Percentiles rank a stretch among this genome's conserved stretches.
Evolutionary conservation across 2,113 vertebrate species (phyloP).

Genomic region (Pterocles orientalis): DNA sequence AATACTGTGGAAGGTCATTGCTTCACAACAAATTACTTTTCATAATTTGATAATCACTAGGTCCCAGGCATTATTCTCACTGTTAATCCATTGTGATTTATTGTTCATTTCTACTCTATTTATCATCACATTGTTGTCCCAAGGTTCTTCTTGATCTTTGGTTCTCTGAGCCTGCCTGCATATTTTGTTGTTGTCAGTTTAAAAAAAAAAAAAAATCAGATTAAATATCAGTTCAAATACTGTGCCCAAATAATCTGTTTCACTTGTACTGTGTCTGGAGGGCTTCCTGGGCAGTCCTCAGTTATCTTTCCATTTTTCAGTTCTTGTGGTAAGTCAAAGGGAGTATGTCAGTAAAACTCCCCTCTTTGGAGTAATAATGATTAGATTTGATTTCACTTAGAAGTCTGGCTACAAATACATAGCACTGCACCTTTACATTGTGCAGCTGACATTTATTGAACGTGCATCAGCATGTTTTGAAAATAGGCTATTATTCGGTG

Average conservation of each 20-base stretch:
- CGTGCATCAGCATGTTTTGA: background rate
- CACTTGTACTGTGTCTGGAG: background rate
- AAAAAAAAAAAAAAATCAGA: background rate
- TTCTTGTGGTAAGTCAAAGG: background rate
- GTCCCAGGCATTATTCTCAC: background rate
- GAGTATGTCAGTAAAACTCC: background rate
- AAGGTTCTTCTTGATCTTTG: background rate
- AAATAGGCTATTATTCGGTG: background rate
- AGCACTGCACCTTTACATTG: background rate
- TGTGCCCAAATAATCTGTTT: background rate
- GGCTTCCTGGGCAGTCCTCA: background rate
- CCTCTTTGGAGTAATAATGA: background rate
- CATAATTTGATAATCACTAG: background rate
- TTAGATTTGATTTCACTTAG: background rate
- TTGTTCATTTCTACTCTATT: background rate
- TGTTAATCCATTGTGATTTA: conserved; percentile 9
- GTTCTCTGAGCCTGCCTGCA: background rate
- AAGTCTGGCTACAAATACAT: background rate
- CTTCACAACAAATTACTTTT: conserved; percentile 17
- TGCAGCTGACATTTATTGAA: background rate
- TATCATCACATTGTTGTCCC: background rate
- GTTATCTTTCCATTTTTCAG: background rate
- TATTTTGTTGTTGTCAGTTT: background rate
- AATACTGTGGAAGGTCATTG: background rate
- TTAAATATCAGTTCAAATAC: background rate